Evolutionary conservation across 2,113 vertebrate species (phyloP).

Genomic region (Synchiropus splendidus): DNA sequence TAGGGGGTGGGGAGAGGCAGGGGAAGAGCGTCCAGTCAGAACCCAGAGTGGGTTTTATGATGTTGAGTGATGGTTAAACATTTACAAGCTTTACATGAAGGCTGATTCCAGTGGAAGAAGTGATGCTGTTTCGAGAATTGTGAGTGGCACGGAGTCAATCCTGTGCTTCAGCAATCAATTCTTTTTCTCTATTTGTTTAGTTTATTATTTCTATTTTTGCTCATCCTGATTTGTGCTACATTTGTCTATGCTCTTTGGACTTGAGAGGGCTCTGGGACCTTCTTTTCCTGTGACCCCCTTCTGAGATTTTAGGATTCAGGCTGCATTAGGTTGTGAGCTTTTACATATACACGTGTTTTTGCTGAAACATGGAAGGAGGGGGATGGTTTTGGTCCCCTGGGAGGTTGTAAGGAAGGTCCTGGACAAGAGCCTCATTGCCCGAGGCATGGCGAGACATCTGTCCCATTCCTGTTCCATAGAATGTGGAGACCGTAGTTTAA

Average conservation of each 20-base stretch:
- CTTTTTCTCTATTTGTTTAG: not conserved
- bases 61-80: constrained; percentile 66
- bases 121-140: constrained; percentile 28
- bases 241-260: not conserved
- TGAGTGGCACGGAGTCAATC: constrained; percentile 20
- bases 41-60: constrained; percentile 49
- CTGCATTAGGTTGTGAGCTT: constrained; percentile 19
- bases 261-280: constrained; percentile 12
- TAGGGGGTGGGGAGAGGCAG: constrained; percentile 21
- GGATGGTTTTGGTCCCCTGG: constrained; percentile 35
- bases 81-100: constrained; percentile 59
- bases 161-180: constrained; percentile 32
- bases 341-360: constrained; percentile 15
- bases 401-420: constrained; percentile 43
- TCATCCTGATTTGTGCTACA: not conserved
- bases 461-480: constrained; percentile 37
- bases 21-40: constrained; percentile 28
- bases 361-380: constrained; percentile 26
- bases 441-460: constrained; percentile 54
- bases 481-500: too few relatives aligned
- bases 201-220: not conserved
- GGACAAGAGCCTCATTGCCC: constrained; percentile 40
- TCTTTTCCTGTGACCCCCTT: constrained; percentile 36
- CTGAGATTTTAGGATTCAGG: constrained; percentile 26
- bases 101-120: constrained; percentile 43